Evolutionary conservation across 1,140 invertebrate species (phyloP), one percentile per base, ranked within the genome.

Genomic region (Radopholus similis): DNA sequence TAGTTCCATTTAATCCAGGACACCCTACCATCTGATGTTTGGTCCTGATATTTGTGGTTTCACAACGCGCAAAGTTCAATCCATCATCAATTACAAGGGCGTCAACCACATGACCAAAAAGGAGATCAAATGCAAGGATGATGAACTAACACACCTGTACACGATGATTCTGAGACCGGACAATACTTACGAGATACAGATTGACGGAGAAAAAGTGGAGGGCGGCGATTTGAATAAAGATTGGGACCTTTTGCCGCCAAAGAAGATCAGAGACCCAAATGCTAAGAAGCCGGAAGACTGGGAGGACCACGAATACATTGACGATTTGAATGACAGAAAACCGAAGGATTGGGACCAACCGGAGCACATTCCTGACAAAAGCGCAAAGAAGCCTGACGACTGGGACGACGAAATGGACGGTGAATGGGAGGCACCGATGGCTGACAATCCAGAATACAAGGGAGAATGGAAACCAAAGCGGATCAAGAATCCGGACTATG

Each of bases 31-130:
- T 64, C 89, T 99, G 75, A 99, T 99, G 96, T 97, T 98, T 85
- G 95, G 89, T 26, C 95, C 95, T 66, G 95, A 99, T 83, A 98
- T 99, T 82, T 98, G 95, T 84, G 96, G 95, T 62, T 92, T 65
- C 97, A 93, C 30, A 97, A 98, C 84, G 37, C 74, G 63, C 56
- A 77, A 77, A 85, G 95, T 99, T 15, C 96, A 99, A 83, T 95
- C 95, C 2, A 99, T 99, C 85, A 92, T 99, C 85, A 96, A 89
- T 83, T 96, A 99, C 87, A 97, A 99, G 80, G 94, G 92, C 76
- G 95, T 97, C 85, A 98, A 99, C 84, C 88, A 91, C 67, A 85
- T 98, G 4, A 95, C 95, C 82, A 98, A 97, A 85, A 98, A 99
- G 84, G 85, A 87, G 63, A 87, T 88, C 75, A 76, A 85, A 57